Evolutionary conservation across 2,888 invertebrate genomes (phyloP), one percentile per base, ranked within the genome.

Genomic region (Caprella mutica): DNA sequence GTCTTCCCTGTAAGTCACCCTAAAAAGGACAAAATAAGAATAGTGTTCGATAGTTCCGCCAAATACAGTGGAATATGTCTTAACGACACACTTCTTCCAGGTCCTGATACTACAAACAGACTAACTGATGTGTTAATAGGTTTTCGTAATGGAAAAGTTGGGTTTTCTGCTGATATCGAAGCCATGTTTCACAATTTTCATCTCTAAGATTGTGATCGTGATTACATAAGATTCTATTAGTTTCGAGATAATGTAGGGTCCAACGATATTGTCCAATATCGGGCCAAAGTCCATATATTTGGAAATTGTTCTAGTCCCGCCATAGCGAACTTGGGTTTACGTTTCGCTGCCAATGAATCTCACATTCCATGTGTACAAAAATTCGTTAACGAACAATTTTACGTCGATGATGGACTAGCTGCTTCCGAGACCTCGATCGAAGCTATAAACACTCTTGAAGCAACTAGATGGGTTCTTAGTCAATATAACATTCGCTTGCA

Each of bases 41-140:
- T 48, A 5, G 50, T 48, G 4, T 48, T 27, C 30, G 50, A 48
- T n/a, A 48, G 50, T 21, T 19, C 50, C 17, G 50, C 50, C 2
- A 30, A 14, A 4, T 48, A 27, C 26, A 12, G 21, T 4, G 50
- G 50, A 4, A n/a, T 26, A 2, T 27, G 50, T n/a, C 24, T 48
- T 12, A 48, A 48, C n/a, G 14, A 12, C 3, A 14, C 9, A 4
- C 27, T 48, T 5, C 33, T 48, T 4, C 50, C 29, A 26, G 50
- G 50, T 21, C 50, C 50, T 2, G 50, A 48, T 29, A 24, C 24
- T 9, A 48, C 24, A 24, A 48, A 48, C 24, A 48, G 21, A 6
- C 27, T 48, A n/a, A 19, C 19, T 6, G 50, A 21, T 17, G 50
- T 48, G 4, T 21, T 48, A 4, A n/a, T 27, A 30, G 12, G 50